Conservation (phyloP, 2,797 vertebrate genomes). For the Sebastes oblongus region DNA sequence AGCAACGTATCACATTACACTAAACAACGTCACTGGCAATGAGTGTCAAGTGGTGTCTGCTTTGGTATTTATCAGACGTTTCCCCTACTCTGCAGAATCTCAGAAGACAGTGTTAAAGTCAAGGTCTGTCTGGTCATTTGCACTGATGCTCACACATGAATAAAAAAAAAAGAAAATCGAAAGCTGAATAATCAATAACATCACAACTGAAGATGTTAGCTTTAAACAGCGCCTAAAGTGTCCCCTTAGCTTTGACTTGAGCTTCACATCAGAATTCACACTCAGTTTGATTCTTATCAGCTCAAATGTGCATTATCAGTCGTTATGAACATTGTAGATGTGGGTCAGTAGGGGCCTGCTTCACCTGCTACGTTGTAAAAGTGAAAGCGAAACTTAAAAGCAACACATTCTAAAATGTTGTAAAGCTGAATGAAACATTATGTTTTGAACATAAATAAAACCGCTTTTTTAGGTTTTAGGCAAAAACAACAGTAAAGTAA, state of each 20-base stretch:
- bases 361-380: too few species aligned
- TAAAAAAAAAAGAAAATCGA: constrained; percentile 11
- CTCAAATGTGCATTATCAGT: too few species aligned
- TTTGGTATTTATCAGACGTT: constrained; percentile 19
- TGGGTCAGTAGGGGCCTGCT: too few species aligned
- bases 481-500: too few species aligned
- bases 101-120: constrained; percentile 30
- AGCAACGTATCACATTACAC: constrained; percentile 39
- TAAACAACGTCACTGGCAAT: constrained; percentile 36
- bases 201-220: constrained; percentile 4
- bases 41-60: constrained; percentile 5
- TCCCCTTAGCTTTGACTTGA: not conserved
- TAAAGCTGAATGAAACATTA: too few species aligned
- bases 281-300: too few species aligned
- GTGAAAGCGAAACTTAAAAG: too few species aligned
- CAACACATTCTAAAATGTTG: too few species aligned
- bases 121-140: constrained; percentile 10
- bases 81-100: constrained; percentile 14
- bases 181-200: constrained; percentile 38
- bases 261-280: not conserved
- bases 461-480: too few species aligned
- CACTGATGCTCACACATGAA: not conserved
- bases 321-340: too few species aligned
- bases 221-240: not conserved
- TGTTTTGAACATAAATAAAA: too few species aligned